A percentile compares a stretch with the other conserved stretches of the same genome.
phyloP scores from a whole-genome alignment of 1,140 invertebrate species.

The Oncopodura yosiiana region DNA sequence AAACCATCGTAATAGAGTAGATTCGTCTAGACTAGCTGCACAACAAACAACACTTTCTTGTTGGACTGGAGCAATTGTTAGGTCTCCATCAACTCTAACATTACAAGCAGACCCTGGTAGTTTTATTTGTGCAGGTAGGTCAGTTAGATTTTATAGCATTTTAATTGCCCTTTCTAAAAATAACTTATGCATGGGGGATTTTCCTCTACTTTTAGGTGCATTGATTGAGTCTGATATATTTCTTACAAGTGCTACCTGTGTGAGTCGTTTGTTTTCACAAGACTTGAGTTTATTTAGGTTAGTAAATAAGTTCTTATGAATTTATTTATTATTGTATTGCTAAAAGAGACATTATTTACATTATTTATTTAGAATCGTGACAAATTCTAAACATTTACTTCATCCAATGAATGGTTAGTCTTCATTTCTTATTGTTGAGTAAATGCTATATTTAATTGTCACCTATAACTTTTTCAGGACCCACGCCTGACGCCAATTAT shows the following conservation, averaged over 20 bases:
- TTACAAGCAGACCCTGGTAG: slow-evolving; percentile 27
- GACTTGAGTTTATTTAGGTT: slow-evolving; percentile 29
- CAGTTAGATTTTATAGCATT: neutral
- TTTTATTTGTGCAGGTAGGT: slow-evolving; percentile 28
- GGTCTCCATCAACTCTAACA: slow-evolving; percentile 13
- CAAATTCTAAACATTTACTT: slow-evolving; percentile 14
- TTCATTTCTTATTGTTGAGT: too few species aligned
- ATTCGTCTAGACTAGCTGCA: slow-evolving; percentile 19
- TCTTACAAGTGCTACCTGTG: slow-evolving; percentile 30
- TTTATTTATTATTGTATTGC: neutral
- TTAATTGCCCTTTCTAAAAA: neutral
- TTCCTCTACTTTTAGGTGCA: too few species aligned
- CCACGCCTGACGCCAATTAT: slow-evolving; percentile 17
- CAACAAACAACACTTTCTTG: slow-evolving; percentile 18
- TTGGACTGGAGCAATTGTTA: slow-evolving; percentile 30
- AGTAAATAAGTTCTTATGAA: neutral
- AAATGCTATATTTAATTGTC: too few species aligned
- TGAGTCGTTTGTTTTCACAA: slow-evolving; percentile 23
- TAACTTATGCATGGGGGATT: neutral
- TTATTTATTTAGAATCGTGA: too few species aligned
- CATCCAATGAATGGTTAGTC: slow-evolving; percentile 27
- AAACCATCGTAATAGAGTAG: slow-evolving; percentile 1
- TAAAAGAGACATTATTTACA: neutral
- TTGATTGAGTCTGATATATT: slow-evolving; percentile 16
- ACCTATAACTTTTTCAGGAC: too few species aligned